Evolutionary conservation across 53 echinoderm and acorn worm genomes (phyloP).

Genomic region (Hippasteria phrygiana): DNA sequence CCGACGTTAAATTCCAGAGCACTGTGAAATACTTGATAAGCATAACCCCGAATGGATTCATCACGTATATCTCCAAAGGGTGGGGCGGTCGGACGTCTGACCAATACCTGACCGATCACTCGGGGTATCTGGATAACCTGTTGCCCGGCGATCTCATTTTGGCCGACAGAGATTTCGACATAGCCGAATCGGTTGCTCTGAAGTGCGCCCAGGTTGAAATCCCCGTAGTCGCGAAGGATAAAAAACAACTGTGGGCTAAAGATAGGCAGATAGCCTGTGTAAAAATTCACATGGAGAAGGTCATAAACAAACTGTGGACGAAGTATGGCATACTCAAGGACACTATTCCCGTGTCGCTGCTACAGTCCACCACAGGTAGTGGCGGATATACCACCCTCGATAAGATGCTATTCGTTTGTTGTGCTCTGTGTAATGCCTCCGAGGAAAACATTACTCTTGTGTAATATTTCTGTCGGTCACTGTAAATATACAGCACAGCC

Average conservation of each 20-base stretch:
- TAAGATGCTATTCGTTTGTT: not conserved
- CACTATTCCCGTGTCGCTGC: not conserved
- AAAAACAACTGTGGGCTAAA: not conserved
- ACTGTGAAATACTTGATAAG: no score
- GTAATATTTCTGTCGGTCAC: no score
- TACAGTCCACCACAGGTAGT: not conserved
- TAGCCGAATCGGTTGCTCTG: not conserved
- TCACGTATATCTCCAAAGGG: no score
- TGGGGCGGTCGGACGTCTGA: no score
- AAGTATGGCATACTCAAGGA: not conserved
- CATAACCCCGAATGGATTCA: no score
- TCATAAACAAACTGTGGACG: not conserved
- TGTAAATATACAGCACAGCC: no score
- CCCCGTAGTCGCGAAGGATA: not conserved
- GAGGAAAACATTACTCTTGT: not conserved
- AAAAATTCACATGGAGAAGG: not conserved
- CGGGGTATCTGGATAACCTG: no score
- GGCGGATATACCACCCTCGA: not conserved
- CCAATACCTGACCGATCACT: no score
- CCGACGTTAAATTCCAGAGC: not conserved
- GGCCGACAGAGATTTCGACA: constrained; percentile 3
- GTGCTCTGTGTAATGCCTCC: constrained; percentile 1
- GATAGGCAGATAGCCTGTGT: not conserved
- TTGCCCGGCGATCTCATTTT: not conserved
- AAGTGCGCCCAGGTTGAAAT: not conserved